Base-by-base conservation (phyloP, 2,797 vertebrate species). In the Microhierax caerulescens region DNA sequence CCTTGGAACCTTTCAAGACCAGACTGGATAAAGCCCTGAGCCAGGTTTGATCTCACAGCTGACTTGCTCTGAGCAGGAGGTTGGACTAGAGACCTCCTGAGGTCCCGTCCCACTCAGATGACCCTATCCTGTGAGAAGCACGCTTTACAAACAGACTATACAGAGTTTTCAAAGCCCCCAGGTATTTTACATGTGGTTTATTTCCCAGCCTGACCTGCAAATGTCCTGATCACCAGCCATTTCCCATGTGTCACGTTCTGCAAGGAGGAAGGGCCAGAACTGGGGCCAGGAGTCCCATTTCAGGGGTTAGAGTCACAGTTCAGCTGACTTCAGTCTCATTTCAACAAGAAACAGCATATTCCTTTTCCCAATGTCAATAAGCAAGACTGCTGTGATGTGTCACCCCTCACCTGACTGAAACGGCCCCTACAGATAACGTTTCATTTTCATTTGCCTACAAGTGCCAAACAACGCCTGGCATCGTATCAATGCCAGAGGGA, bases 181-280 rank as follows among this genome's bases (percentile, higher is more conserved):
- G 15, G 78, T 2, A 6, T 23, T 72, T n/a, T 1, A 5, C 23
- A 24, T 5, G 0, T 1, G 6, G 1, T 9, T 47, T 28, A 45
- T 11, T 32, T 51, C 53, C 70, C 82, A 77, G 4, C 39, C 45
- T 22, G 28, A 39, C 2, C 48, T 47, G 67, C 53, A 41, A 21
- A 34, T 0, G 7, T 45, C 75, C 82, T 12, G 51, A 9, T 13
- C 88, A 34, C 19, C 61, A 61, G 32, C 30, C 6, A 19, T 11
- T 28, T 27, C 45, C 28, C 53, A 8, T 0, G 2, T 30, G 27
- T 19, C 65, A 25, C 3, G 2, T 21, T 53, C 68, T 43, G 6
- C 0, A 1, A 81, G 45, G 13, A 84, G 47, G 10, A 57, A 60
- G 11, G 14, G 39, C 8, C 54, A 73, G 12, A 57, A 23, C 2